A percentile compares a stretch with the other conserved stretches of the same genome.
These are phyloP conservation scores for Bugulina stolonifera DNA, from an alignment of 2,888 invertebrate species.

Conservation along the genomic window DNA sequence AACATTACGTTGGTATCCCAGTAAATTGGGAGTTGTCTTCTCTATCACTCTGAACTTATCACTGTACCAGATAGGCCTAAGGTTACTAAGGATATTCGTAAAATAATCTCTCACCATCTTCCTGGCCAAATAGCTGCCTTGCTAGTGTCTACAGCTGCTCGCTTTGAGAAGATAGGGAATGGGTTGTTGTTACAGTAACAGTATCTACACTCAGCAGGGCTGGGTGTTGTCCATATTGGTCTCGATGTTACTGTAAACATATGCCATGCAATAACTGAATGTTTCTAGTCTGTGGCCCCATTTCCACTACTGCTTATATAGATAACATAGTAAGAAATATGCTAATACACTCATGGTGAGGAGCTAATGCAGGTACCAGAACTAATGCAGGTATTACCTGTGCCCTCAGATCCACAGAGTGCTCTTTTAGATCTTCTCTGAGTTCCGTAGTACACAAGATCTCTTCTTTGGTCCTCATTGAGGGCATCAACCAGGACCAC, in stretches of 20 bases:
- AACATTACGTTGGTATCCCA: too few relatives aligned
- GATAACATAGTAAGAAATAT: too few relatives aligned
- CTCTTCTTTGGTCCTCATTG: conserved; percentile 20
- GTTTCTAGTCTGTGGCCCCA: too few relatives aligned
- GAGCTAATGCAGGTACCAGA: too few relatives aligned
- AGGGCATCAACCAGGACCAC: not conserved
- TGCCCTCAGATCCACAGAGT: not conserved
- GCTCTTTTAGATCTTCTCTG: conserved; percentile 12
- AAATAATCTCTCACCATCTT: not conserved
- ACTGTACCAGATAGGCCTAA: too few relatives aligned
- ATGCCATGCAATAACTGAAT: too few relatives aligned
- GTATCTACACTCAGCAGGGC: not conserved
- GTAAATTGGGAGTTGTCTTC: too few relatives aligned
- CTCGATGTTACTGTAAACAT: not conserved
- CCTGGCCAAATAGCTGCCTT: not conserved
- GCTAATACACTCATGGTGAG: too few relatives aligned
- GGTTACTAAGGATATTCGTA: too few relatives aligned
- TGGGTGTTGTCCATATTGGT: not conserved
- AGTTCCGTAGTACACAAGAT: not conserved
- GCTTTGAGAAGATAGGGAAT: not conserved
- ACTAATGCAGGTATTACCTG: too few relatives aligned
- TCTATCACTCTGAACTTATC: too few relatives aligned
- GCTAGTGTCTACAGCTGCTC: not conserved
- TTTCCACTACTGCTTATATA: too few relatives aligned
- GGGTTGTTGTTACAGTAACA: not conserved